Evolutionary conservation across 2,113 vertebrate genomes (phyloP), one percentile per base, ranked within the genome.

Genomic region (Phyllostomus hastatus): DNA sequence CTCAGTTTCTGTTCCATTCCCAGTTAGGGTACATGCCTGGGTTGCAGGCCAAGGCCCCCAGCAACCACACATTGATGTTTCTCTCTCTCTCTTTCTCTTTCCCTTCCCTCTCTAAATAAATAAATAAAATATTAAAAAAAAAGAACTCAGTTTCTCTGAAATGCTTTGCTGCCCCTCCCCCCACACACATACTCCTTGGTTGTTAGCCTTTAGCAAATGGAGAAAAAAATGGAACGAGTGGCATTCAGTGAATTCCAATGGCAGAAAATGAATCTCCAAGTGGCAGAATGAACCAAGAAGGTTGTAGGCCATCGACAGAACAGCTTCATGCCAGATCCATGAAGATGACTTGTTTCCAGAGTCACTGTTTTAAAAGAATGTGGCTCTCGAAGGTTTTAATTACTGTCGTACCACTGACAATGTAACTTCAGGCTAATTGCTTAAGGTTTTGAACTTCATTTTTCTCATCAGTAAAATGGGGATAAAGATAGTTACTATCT

Each of bases 401-500:
- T 72, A 75, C 2, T 57, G 31, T 73, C 43, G 38, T 75, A 75
- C 10, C 10, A 94, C 12, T 73, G 88, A 46, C 6, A 69, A 11
- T 61, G 41, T 61, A 82, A 83, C 33, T 66, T 87, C 43, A n/a
- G 6, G 28, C 20, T 70, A n/a, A 19, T 70, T 61, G 66, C 31
- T 87, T 79, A 46, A 69, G 41, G 28, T 80, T 78, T 75, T n/a
- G 69, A 48, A n/a, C 4, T 7, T 97, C 46, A 79, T 90, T 96
- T 92, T 92, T 88, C 85, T 93, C n/a, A 46, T 90, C 69, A 78
- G 50, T 70, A 83, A 96, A 81, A 83, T 82, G 43, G 2, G 38
- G 7, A 75, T 88, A 84, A 93, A 87, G 90, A 90, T 43, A 73
- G 48, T 38, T 87, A 28, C 15, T 67, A 54, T 35, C 4, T 69